These are phyloP conservation scores for Liodrosophila aerea DNA, from an alignment of 2,888 invertebrate species.

Conservation along the genomic window DNA sequence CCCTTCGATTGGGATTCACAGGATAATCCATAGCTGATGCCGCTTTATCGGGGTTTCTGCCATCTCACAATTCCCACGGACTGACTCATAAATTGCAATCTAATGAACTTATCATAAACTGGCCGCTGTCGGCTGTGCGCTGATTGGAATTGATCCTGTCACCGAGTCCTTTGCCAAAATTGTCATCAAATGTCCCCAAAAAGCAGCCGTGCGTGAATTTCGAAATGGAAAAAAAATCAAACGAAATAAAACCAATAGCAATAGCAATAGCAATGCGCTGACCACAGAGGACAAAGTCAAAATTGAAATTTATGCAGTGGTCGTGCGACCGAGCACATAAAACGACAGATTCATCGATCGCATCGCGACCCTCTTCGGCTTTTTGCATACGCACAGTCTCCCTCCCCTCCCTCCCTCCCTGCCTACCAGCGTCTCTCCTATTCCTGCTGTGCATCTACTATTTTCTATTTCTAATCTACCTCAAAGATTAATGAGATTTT, in stretches of 20 bases:
- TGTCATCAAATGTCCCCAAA: slow-evolving; percentile 39
- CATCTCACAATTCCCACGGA: slow-evolving; percentile 28
- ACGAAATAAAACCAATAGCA: too few species aligned
- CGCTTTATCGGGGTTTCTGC: neutral
- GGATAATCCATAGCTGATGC: too few species aligned
- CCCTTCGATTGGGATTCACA: too few species aligned
- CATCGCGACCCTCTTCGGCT: slow-evolving; percentile 24
- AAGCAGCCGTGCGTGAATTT: slow-evolving; percentile 68
- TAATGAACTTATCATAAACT: slow-evolving; percentile 75
- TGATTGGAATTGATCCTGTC: slow-evolving; percentile 3
- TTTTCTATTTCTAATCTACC: slow-evolving; percentile 35
- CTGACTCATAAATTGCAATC: slow-evolving; percentile 47
- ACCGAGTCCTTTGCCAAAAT: slow-evolving; percentile 10
- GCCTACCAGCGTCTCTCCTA: neutral
- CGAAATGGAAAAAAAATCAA: neutral
- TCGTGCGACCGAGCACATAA: slow-evolving; percentile 44
- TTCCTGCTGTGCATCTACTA: neutral
- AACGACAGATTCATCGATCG: slow-evolving; percentile 3
- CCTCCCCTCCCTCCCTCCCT: neutral
- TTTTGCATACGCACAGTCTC: slow-evolving; percentile 39
- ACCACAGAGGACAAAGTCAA: slow-evolving; percentile 34
- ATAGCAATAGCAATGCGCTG: slow-evolving; percentile 15
- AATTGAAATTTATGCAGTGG: slow-evolving; percentile 59
- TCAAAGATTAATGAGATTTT: slow-evolving; percentile 68
- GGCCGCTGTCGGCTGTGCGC: slow-evolving; percentile 2